phyloP scores from a whole-genome alignment of 2,888 invertebrate species.

The Heterodera filipjevi region DNA sequence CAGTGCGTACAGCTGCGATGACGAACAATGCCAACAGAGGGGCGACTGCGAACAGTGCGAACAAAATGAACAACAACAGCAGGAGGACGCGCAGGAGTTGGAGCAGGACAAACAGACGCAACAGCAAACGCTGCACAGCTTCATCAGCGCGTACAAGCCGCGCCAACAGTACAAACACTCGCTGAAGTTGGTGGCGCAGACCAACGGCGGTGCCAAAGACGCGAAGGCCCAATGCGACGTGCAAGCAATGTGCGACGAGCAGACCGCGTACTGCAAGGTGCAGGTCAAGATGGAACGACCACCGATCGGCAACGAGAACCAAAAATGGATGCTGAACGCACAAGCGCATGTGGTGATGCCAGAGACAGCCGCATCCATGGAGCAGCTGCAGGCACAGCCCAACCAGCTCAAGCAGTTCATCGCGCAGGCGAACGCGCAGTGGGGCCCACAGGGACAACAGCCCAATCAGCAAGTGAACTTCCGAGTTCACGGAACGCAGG shows the following conservation, averaged over 20 bases:
- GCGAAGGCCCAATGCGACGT: slow-evolving; percentile 33
- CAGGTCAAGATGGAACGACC: slow-evolving; percentile 31
- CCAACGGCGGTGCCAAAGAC: slow-evolving; percentile 34
- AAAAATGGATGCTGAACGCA: slow-evolving; percentile 52
- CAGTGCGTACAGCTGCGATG: slow-evolving; percentile 32
- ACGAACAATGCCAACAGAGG: slow-evolving; percentile 15
- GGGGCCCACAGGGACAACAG: slow-evolving; percentile 33
- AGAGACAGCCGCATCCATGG: slow-evolving; percentile 38
- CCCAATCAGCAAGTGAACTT: slow-evolving; percentile 26
- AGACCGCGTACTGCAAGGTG: slow-evolving; percentile 40
- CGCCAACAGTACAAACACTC: slow-evolving; percentile 29
- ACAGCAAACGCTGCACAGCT: slow-evolving; percentile 23
- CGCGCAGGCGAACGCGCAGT: slow-evolving; percentile 33
- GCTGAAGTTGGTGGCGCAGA: slow-evolving; percentile 26
- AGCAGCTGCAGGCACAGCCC: slow-evolving; percentile 29
- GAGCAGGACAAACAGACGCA: slow-evolving; percentile 14
- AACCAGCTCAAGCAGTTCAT: slow-evolving; percentile 32
- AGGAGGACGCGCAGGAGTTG: slow-evolving; percentile 19
- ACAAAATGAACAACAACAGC: slow-evolving; percentile 28
- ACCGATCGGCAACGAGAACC: slow-evolving; percentile 34
- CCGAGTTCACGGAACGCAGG: slow-evolving; percentile 39
- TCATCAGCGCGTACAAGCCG: slow-evolving; percentile 25
- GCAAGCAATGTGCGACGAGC: slow-evolving; percentile 41
- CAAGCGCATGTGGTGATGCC: slow-evolving; percentile 46
- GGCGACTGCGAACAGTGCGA: slow-evolving; percentile 20